phyloP scores from a whole-genome alignment of 2,797 vertebrate species.

The Otus scops region DNA sequence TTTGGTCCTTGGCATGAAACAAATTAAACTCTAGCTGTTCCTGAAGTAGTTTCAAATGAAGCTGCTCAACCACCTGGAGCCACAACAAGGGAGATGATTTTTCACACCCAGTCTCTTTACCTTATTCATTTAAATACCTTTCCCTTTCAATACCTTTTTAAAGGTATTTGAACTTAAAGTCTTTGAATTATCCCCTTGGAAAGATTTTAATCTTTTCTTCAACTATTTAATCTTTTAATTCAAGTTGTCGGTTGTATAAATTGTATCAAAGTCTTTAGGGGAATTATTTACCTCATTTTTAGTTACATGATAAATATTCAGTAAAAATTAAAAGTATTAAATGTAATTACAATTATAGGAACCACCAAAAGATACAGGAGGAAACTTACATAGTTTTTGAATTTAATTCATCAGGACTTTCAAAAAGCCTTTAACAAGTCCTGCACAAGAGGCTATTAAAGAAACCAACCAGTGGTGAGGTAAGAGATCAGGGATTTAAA shows the following conservation, averaged over 20 bases:
- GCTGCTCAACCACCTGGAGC: slow-evolving; percentile 58
- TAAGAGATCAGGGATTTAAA: neutral
- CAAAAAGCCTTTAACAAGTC: slow-evolving; percentile 9
- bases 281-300: slow-evolving; percentile 4
- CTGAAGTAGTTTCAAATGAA: slow-evolving; percentile 55
- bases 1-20: neutral
- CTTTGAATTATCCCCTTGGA: slow-evolving; percentile 41
- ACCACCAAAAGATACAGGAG: neutral
- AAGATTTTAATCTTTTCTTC: slow-evolving; percentile 26
- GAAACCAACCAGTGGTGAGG: neutral
- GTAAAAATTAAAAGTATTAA: slow-evolving; percentile 49
- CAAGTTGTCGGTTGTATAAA: slow-evolving; percentile 17
- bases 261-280: slow-evolving; percentile 24
- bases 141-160: slow-evolving; percentile 20
- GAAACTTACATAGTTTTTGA: neutral
- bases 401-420: neutral
- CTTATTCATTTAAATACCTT: slow-evolving; percentile 51
- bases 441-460: neutral
- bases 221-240: slow-evolving; percentile 45
- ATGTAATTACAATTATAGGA: slow-evolving; percentile 44
- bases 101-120: slow-evolving; percentile 43
- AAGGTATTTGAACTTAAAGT: slow-evolving; percentile 43
- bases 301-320: slow-evolving; percentile 26
- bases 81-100: slow-evolving; percentile 46
- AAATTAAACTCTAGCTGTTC: slow-evolving; percentile 30